Percentiles rank a stretch among this genome's conserved stretches.
Conservation (phyloP, 1,140 invertebrate species). For the Pinna nobilis region DNA sequence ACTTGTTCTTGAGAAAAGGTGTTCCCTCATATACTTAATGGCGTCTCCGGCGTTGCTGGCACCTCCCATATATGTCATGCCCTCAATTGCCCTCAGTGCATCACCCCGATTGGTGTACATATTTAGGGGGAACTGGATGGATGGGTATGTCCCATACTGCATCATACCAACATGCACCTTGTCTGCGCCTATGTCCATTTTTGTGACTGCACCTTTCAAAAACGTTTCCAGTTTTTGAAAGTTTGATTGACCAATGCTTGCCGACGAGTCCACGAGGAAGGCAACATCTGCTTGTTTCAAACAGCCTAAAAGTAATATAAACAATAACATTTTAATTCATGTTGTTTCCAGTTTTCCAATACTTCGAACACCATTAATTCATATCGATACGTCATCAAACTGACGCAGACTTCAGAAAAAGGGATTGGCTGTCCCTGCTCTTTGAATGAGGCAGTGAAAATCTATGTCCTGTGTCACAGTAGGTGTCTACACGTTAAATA, state of each 20-base stretch:
- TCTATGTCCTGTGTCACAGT: no score
- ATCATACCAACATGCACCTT: slow-evolving; percentile 62
- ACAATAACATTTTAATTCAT: no score
- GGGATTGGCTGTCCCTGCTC: no score
- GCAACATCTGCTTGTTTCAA: slow-evolving; percentile 60
- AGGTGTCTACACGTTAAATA: no score
- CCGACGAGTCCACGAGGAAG: slow-evolving; percentile 65
- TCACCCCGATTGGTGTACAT: slow-evolving; percentile 37
- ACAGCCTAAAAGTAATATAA: slow-evolving; percentile 49
- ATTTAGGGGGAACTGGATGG: slow-evolving; percentile 60
- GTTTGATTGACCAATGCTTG: slow-evolving; percentile 57
- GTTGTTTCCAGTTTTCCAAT: no score
- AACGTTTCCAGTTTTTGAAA: slow-evolving; percentile 65
- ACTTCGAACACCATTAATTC: background rate
- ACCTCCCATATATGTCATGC: slow-evolving; percentile 54
- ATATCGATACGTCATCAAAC: background rate
- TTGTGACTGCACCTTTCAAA: slow-evolving; percentile 50
- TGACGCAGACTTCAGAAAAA: no score
- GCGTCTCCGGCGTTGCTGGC: slow-evolving; percentile 62
- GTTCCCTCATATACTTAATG: slow-evolving; percentile 51
- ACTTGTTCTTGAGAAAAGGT: slow-evolving; percentile 49
- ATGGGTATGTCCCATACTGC: slow-evolving; percentile 62
- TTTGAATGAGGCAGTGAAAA: no score
- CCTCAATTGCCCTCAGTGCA: slow-evolving; percentile 55
- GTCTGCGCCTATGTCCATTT: slow-evolving; percentile 54